phyloP scores from a whole-genome alignment of 2,888 invertebrate species.

The Hypomecis atomaria region DNA sequence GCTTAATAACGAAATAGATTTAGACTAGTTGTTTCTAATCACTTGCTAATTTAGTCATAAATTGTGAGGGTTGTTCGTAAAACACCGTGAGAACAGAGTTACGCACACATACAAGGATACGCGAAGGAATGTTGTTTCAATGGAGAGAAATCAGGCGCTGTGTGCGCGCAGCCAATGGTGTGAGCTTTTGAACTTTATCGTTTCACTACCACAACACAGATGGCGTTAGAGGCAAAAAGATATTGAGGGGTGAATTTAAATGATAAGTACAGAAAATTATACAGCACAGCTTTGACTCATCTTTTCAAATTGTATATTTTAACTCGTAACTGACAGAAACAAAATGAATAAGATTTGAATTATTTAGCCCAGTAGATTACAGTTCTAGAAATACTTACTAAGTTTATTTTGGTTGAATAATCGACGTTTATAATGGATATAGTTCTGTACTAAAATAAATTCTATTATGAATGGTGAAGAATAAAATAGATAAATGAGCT shows the following conservation, averaged over 20 bases:
- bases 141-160: conserved; percentile 82
- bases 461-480: too few species aligned
- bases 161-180: conserved; percentile 67
- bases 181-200: conserved; percentile 72
- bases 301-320: too few species aligned
- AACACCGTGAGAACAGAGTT: conserved; percentile 71
- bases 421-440: too few species aligned
- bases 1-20: conserved; percentile 38
- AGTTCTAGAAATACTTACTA: too few species aligned
- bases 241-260: conserved; percentile 54
- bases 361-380: too few species aligned
- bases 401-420: too few species aligned
- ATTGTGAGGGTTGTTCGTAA: conserved; percentile 42
- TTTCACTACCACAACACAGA: conserved; percentile 63
- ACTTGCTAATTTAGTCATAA: conserved; percentile 64
- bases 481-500: too few species aligned
- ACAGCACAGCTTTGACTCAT: too few species aligned
- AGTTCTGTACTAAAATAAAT: too few species aligned
- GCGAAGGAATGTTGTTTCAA: conserved; percentile 84
- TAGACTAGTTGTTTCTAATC: conserved; percentile 40
- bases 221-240: conserved; percentile 58
- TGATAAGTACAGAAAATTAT: background rate
- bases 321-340: too few species aligned
- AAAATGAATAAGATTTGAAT: too few species aligned
- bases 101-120: conserved; percentile 77